phyloP scores from a whole-genome alignment of 2,888 invertebrate species.

The Folsomia candida region DNA sequence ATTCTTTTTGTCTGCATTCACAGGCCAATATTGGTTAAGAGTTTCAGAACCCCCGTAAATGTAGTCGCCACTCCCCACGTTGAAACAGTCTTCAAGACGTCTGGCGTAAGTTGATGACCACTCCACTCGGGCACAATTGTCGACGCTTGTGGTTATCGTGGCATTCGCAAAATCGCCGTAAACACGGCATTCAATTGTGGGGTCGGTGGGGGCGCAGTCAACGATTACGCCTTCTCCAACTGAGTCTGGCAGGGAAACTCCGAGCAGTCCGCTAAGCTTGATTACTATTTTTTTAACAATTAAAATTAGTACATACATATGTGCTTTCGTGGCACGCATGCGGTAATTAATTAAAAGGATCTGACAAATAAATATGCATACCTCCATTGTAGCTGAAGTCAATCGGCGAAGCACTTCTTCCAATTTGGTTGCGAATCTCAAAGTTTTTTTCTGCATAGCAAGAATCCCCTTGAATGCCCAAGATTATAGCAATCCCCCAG shows the following conservation, averaged over 20 bases:
- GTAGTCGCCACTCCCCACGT: slow-evolving; percentile 31
- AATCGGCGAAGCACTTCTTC: neutral
- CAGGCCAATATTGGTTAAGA: slow-evolving; percentile 39
- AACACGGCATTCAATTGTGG: neutral
- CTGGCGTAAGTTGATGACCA: slow-evolving; percentile 38
- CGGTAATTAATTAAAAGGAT: neutral
- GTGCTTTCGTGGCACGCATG: neutral
- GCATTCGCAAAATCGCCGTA: slow-evolving; percentile 6
- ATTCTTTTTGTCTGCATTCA: slow-evolving; percentile 28
- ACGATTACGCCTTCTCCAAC: neutral
- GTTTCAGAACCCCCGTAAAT: slow-evolving; percentile 44
- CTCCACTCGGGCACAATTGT: slow-evolving; percentile 35
- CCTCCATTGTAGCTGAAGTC: neutral
- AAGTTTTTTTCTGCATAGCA: no score
- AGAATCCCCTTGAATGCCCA: no score
- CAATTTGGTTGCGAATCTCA: neutral
- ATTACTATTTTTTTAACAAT: neutral
- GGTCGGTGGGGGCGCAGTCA: slow-evolving; percentile 1
- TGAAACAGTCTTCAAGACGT: slow-evolving; percentile 44
- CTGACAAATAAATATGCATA: neutral
- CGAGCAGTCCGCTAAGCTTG: neutral
- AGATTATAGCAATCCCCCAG: no score
- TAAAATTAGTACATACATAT: no score
- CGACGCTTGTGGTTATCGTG: neutral
- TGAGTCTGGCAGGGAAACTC: neutral